Base-by-base conservation (phyloP, 2,888 invertebrate genomes). In the Rhamnusium bicolor region DNA sequence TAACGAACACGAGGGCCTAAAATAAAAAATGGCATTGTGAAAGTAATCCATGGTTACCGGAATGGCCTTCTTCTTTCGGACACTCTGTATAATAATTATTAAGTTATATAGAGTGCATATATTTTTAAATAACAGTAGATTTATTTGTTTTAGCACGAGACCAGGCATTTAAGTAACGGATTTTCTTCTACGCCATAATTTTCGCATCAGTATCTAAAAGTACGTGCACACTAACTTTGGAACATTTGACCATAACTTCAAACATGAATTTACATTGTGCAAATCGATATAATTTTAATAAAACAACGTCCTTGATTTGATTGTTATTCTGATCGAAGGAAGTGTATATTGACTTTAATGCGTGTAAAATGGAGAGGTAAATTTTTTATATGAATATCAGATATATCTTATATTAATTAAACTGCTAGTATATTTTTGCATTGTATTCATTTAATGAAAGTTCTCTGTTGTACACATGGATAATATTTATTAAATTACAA, bases 121-220 rank as follows among this genome's bases (percentile, higher is more conserved):
- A 12, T 8, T 21, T 56, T 5, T 24, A 24, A 56, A 24, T 56
- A 32, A 32, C 32, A n/a, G 19, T 46, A 46, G 12, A 29, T 61
- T 61, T 46, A 46, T 61, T 61, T 61, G 61, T 61, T 61, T 21
- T 46, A 61, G 61, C 40, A 6, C 7, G 7, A 18, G 46, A 40
- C 16, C 8, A 7, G 40, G 10, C 18, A 12, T 21, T 61, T 46
- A 21, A 6, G 0, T 10, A 46, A 19, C 61, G 46, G 19, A 46
- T 21, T 46, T 61, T 61, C 46, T 46, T 46, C 46, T n/a, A 61
- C 40, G 61, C 61, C 61, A 61, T 61, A 61, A 58, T 58, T 8
- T 46, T 21, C 46, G 46, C 46, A 61, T 46, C 10, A 6, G 12
- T 5, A 21, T 14, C 32, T 58, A 58, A 58, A 29, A 10, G 58